Conservation (phyloP, 2,888 invertebrate genomes). For the Tethea ocularis region DNA sequence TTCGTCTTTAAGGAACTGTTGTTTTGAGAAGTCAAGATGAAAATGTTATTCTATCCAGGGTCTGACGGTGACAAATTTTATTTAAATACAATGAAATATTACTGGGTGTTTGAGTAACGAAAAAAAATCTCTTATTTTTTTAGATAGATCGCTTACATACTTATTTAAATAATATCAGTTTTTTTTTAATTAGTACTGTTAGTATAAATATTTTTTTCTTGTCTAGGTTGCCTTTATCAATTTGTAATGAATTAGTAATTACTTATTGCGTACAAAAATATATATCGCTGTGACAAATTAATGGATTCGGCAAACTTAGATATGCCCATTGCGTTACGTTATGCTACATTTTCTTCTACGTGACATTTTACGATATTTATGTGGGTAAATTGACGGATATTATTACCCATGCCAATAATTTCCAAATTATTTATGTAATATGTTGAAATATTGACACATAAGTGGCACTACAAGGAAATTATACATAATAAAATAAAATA, state of each 20-base stretch:
- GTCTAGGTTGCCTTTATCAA: background rate
- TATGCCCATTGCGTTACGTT: slow-evolving; percentile 4
- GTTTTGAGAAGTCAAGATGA: no score
- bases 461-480: background rate
- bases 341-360: slow-evolving; percentile 18
- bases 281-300: background rate
- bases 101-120: no score
- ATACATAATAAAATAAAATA: background rate
- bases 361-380: slow-evolving; percentile 20
- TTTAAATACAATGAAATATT: no score
- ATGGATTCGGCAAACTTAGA: slow-evolving; percentile 13
- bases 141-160: no score
- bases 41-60: no score
- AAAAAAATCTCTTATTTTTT: no score
- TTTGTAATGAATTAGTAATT: slow-evolving; percentile 15
- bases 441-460: background rate
- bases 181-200: no score
- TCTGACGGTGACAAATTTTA: no score
- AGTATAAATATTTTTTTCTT: no score
- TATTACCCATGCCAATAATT: slow-evolving; percentile 11
- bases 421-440: slow-evolving; percentile 6
- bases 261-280: slow-evolving; percentile 12
- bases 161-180: no score
- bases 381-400: slow-evolving; percentile 24
- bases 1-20: no score